phyloP scores from a whole-genome alignment of 2,797 vertebrate genomes.

The Poecile montanus region DNA sequence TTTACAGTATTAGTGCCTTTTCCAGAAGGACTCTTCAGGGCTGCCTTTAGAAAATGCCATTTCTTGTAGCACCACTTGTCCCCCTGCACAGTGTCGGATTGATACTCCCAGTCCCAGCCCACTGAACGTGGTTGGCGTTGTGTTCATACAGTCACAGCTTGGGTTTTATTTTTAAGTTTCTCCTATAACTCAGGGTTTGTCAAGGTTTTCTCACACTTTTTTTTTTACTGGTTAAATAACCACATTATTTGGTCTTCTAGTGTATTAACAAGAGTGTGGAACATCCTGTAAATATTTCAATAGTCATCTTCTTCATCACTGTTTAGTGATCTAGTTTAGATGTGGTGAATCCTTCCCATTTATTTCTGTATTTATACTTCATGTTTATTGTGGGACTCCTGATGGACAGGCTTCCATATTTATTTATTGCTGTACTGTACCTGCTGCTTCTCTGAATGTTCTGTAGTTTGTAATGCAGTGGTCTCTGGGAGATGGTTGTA shows the following conservation, averaged over 20 bases:
- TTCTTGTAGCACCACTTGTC: not conserved
- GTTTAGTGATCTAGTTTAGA: not conserved
- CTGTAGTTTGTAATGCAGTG: not conserved
- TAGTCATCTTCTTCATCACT: fast-evolving
- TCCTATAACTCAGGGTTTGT: not conserved
- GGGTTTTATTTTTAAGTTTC: not conserved
- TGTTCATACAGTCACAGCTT: not conserved
- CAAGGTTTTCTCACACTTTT: not conserved
- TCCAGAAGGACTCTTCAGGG: not conserved
- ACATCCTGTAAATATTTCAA: not conserved
- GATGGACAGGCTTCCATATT: not conserved
- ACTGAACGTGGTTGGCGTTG: not conserved
- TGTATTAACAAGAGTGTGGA: not conserved
- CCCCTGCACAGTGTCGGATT: not conserved
- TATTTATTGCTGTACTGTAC: not conserved
- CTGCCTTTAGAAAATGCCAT: not conserved
- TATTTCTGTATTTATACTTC: not conserved
- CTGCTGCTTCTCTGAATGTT: not conserved
- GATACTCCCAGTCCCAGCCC: not conserved
- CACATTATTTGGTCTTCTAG: not conserved
- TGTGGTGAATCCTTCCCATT: not conserved
- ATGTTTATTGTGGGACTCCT: not conserved
- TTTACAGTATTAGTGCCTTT: not conserved
- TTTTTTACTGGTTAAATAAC: not conserved
- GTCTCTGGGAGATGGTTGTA: not conserved